A percentile compares a stretch with the other conserved stretches of the same genome.
phyloP scores from a whole-genome alignment of 2,113 vertebrate genomes.

The Bothrops jararaca region DNA sequence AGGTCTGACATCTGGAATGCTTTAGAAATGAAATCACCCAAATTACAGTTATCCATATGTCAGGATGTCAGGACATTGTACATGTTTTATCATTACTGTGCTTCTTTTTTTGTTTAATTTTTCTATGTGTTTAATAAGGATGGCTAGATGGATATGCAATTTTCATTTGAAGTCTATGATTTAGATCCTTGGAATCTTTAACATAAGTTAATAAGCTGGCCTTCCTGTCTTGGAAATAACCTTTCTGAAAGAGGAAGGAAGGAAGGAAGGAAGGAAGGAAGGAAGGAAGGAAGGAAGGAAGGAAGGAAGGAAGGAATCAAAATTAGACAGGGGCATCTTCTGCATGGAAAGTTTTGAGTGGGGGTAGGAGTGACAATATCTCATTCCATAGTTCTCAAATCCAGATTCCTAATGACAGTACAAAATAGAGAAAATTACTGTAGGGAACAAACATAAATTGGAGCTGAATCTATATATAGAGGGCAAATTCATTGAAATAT shows the following conservation, averaged over 20 bases:
- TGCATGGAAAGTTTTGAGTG: too few relatives aligned
- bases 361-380: not conserved
- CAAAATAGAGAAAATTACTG: not conserved
- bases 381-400: not conserved
- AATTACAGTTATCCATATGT: not conserved
- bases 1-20: not conserved
- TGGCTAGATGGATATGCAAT: not conserved
- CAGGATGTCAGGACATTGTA: not conserved
- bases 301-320: too few relatives aligned
- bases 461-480: not conserved
- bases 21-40: not conserved
- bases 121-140: slow-evolving; percentile 1
- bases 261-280: not conserved
- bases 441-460: not conserved
- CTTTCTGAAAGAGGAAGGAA: not conserved
- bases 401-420: not conserved
- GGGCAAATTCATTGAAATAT: not conserved
- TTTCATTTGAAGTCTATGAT: not conserved
- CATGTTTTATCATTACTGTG: not conserved
- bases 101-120: not conserved
- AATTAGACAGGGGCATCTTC: not conserved
- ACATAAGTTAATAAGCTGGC: not conserved
- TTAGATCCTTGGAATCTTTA: too few relatives aligned
- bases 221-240: not conserved
- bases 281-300: too few relatives aligned